Evolutionary conservation across 1,140 invertebrate species (phyloP).

Genomic region (Idris sp.): DNA sequence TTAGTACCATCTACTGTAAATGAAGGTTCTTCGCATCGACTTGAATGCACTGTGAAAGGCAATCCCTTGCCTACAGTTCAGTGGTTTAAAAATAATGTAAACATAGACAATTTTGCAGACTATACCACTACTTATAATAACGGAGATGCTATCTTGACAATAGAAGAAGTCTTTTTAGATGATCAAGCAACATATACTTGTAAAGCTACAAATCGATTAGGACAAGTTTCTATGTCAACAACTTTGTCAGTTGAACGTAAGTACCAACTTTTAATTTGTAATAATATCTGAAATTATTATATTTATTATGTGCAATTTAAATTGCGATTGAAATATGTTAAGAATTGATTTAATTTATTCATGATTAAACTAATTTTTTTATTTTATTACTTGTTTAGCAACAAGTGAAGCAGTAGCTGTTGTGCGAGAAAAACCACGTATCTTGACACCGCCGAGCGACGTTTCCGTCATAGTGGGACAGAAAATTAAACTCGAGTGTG

Average conservation of each 20-base stretch:
- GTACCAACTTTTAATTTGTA: conserved; percentile 2
- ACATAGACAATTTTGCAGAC: conserved; percentile 86
- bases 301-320: too few relatives aligned
- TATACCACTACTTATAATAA: conserved; percentile 84
- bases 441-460: conserved; percentile 80
- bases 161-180: conserved; percentile 80
- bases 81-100: conserved; percentile 87
- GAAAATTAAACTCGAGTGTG: conserved; percentile 84
- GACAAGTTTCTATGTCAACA: conserved; percentile 81
- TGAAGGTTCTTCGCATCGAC: conserved; percentile 83
- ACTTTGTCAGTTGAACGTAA: conserved; percentile 79
- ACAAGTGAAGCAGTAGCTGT: conserved; percentile 68
- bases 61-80: conserved; percentile 87
- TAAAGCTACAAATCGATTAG: conserved; percentile 84
- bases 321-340: too few relatives aligned
- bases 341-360: too few relatives aligned
- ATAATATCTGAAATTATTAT: too few relatives aligned
- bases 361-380: background rate
- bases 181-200: conserved; percentile 84
- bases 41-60: conserved; percentile 85
- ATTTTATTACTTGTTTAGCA: conserved; percentile 68
- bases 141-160: conserved; percentile 82
- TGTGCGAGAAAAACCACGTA: conserved; percentile 77
- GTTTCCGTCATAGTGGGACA: conserved; percentile 83
- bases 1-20: conserved; percentile 81